phyloP scores from a whole-genome alignment of 2,797 vertebrate species.

The Sebastes variabilis region DNA sequence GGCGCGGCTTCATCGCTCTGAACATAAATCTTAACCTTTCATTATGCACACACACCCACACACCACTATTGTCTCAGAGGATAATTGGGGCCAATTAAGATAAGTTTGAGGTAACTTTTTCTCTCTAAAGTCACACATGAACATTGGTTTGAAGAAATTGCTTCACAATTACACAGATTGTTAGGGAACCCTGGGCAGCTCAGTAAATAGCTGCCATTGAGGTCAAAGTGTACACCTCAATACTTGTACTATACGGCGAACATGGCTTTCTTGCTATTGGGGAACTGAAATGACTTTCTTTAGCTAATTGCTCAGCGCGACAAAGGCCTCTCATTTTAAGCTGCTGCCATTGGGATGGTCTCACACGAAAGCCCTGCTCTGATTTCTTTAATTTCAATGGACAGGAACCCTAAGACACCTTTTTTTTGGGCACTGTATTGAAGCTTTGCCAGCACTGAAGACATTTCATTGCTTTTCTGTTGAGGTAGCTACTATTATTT shows the following conservation, averaged over 20 bases:
- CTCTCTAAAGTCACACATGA: slow-evolving; percentile 53
- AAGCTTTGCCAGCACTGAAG: slow-evolving; percentile 19
- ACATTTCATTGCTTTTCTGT: background rate
- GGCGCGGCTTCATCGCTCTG: slow-evolving; percentile 63
- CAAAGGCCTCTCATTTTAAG: slow-evolving; percentile 34
- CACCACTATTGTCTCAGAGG: slow-evolving; percentile 51
- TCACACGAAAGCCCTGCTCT: slow-evolving; percentile 30
- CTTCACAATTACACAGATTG: slow-evolving; percentile 57
- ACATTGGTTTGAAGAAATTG: slow-evolving; percentile 54
- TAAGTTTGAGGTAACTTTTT: slow-evolving; percentile 55
- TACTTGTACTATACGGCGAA: slow-evolving; percentile 16
- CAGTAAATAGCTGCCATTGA: slow-evolving; percentile 33
- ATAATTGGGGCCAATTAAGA: slow-evolving; percentile 78
- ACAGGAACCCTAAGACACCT: background rate
- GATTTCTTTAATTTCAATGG: slow-evolving; percentile 46
- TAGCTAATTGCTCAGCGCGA: slow-evolving; percentile 49
- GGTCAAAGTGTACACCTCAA: slow-evolving; percentile 28
- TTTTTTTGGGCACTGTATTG: background rate
- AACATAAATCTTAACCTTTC: slow-evolving; percentile 79
- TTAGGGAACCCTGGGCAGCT: slow-evolving; percentile 31
- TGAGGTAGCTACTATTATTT: slow-evolving; percentile 3
- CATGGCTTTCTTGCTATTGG: background rate
- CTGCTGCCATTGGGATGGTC: slow-evolving; percentile 20
- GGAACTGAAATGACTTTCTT: slow-evolving; percentile 48
- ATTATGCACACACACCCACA: slow-evolving; percentile 45